Evolutionary conservation across 2,888 invertebrate species (phyloP), one percentile per base, ranked within the genome.

Genomic region (Abscondita cerata): DNA sequence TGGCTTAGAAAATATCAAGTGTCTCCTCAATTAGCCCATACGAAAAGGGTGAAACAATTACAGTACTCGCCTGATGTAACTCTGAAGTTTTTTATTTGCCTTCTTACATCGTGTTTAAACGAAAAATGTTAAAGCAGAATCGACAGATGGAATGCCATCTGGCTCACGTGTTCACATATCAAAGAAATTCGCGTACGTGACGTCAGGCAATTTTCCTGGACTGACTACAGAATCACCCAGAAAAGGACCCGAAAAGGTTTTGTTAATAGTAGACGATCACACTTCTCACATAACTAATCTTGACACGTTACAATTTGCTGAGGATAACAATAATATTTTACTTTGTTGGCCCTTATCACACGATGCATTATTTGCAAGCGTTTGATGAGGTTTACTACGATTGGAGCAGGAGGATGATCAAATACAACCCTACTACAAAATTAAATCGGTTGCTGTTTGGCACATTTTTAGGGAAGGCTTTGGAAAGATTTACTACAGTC

Each of bases 21-120:
- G 25, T 25, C 2, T 6, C 25, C 6, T 25, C 4, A 2, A 25
- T 25, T 25, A 25, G 3, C 13, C 33, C 33, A 16, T 11, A 47
- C n/a, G 58, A 64, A 48, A 67, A 57, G 51, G 61, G 65, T 19
- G 67, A 59, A 52, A 67, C 53, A 15, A 62, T 65, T 13, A 62
- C 20, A 31, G 50, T 62, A 9, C 15, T 65, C 2, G 59, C 51
- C 11, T 68, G 64, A 33, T 62, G 47, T 46, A 68, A 64, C 55
- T 57, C 54, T 3, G 62, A 56, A 31, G 65, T 59, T 9, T 34
- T 33, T 41, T 67, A 60, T 47, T 41, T 68, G 16, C 62, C 62
- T 2, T 67, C 63, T 13, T 58, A 56, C 44, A 50, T 58, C 18
- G 51, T 65, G 9, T 57, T 68, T 48, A 66, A 68, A 62, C 61